A percentile compares a stretch with the other conserved stretches of the same genome.
Conservation (phyloP, 2,113 vertebrate genomes). For the Pongo abelii region DNA sequence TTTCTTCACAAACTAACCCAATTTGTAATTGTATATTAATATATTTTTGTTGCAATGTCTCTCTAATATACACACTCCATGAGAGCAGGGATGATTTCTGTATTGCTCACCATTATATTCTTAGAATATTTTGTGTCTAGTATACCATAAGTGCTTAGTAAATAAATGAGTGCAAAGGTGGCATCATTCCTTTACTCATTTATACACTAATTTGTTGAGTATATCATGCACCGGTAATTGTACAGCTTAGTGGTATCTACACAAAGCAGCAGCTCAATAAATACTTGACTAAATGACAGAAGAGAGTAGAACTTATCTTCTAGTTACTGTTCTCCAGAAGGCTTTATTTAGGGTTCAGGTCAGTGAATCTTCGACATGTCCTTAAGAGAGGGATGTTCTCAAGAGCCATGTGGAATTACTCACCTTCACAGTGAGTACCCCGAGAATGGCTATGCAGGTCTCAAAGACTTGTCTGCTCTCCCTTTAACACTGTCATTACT, state of each 20-base stretch:
- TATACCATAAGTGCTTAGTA: not conserved
- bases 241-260: not conserved
- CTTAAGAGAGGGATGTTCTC: not conserved
- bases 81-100: not conserved
- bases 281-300: not conserved
- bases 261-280: not conserved
- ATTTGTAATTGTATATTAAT: not conserved
- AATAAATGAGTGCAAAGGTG: not conserved
- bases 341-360: not conserved
- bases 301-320: not conserved
- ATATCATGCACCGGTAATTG: not conserved
- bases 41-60: not conserved
- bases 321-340: not conserved
- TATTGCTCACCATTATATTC: not conserved
- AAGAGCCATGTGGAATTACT: not conserved
- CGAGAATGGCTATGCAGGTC: not conserved
- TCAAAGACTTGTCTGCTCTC: not conserved
- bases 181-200: constrained; percentile 10
- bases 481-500: not conserved
- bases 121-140: not conserved
- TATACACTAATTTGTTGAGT: not conserved
- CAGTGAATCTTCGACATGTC: not conserved
- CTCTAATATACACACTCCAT: not conserved
- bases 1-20: not conserved
- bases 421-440: not conserved